Evolutionary conservation across 92 coral and sea anemone genomes (phyloP), one percentile per base, ranked within the genome.

Genomic region (Porites evermanni): DNA sequence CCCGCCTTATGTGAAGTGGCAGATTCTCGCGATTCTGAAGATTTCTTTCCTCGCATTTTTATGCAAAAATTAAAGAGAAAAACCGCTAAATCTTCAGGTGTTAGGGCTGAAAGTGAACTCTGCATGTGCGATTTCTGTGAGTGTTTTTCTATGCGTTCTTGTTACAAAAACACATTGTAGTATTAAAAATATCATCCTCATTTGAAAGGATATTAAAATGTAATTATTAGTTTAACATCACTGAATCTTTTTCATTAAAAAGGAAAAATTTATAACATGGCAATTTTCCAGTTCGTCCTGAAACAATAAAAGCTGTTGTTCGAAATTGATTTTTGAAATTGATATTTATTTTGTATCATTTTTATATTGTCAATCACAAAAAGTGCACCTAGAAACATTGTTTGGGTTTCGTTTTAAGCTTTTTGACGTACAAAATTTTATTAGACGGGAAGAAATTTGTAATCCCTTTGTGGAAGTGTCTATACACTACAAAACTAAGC

Each of bases 21-120:
- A 77, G 68, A 85, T 85, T 76, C 83, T 70, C 83, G 76, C 77
- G 69, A 85, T 67, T 76, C 81, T 85, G 83, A 78, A 50, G 67
- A 74, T 84, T 59, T 38, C 64, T 67, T 67, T 54, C 67, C 24
- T 85, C 70, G 88, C 67, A 78, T 77, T 66, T 32, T 81, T 56
- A 26, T 23, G 19, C 58, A 81, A 44, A 70, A 56, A 18, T 8
- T 68, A 38, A 70, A 9, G n/a, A 20, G 26, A 38, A 20, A 56
- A 70, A 59, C 44, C 47, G 44, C 70, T 11, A 47, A 6, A 10
- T 11, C 19, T 71, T 70, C n/a, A 1, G 16, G 19, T 19, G 19
- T 69, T 47, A 8, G 54, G 59, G 20, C 14, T 64, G 44, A 8
- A 58, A 58, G 52, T 76, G 26, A 9, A 6, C 47, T 79, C 50